Percentiles rank a stretch among this genome's conserved stretches.
Evolutionary conservation across 1,140 invertebrate genomes (phyloP).

Genomic region (Antheraea pernyi): DNA sequence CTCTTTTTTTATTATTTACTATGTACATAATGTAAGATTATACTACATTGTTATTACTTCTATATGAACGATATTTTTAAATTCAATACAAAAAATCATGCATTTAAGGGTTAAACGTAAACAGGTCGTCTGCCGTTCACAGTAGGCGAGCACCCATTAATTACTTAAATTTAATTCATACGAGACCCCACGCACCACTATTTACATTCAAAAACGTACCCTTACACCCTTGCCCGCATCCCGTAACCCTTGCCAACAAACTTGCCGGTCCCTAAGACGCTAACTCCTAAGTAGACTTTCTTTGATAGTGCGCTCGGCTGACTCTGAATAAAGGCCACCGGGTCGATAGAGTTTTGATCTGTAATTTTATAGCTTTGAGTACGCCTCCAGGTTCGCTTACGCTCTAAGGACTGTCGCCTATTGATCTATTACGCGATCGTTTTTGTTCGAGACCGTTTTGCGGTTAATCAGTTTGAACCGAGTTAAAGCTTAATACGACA

Average conservation of each 20-base stretch:
- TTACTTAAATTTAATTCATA: constrained; percentile 79
- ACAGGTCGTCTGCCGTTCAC: constrained; percentile 19
- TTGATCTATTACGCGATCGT: constrained; percentile 54
- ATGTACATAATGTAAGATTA: too few relatives aligned
- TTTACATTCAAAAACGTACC: constrained; percentile 74
- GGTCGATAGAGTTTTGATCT: constrained; percentile 77
- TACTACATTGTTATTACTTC: too few relatives aligned
- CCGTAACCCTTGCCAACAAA: constrained; percentile 68
- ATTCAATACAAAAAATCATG: too few relatives aligned
- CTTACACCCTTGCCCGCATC: constrained; percentile 60
- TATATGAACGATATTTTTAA: constrained; percentile 5
- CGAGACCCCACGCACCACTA: constrained; percentile 63
- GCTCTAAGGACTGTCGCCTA: constrained; percentile 58
- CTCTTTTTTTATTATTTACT: too few relatives aligned
- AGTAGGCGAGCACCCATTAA: constrained; percentile 58
- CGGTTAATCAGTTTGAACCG: background rate
- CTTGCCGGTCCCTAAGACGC: constrained; percentile 71
- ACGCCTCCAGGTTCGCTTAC: constrained; percentile 46
- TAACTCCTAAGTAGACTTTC: constrained; percentile 75
- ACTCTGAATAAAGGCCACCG: constrained; percentile 69
- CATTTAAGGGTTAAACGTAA: constrained; percentile 31
- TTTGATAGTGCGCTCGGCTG: constrained; percentile 76
- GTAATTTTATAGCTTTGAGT: constrained; percentile 76
- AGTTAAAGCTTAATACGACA: background rate
- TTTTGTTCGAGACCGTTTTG: constrained; percentile 41